Evolutionary conservation across 2,888 invertebrate species (phyloP), one percentile per base, ranked within the genome.

Genomic region (Perizoma affinitatum): DNA sequence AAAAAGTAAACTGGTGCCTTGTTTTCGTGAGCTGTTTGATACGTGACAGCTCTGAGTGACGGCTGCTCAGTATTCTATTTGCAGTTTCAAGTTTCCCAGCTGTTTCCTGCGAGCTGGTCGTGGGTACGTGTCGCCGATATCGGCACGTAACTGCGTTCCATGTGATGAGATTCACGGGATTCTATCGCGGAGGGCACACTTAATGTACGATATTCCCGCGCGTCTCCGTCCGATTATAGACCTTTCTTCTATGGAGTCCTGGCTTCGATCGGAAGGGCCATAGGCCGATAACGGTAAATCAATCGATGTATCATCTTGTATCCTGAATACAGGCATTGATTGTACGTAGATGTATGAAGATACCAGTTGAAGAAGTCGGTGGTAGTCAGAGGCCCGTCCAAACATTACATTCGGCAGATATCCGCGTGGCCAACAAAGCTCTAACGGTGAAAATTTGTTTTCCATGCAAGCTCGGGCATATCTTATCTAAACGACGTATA

Each of bases 131-230:
- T 4, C 22, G 6, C 38, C 9, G 54, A 54, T 22, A 1, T n/a
- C 56, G 46, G 58, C 58, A 61, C 66, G 66, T 61, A 40, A 5
- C 56, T 40, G 41, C 56, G 35, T 43, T 22, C 58, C 65, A 40
- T 35, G 54, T 49, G 56, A 56, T 56, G 54, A 52, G 56, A 52
- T 60, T 59, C 62, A 48, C 57, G 59, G 61, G 64, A 65, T 67
- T 64, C 66, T 65, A 73, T 70, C 63, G 58, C 45, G 61, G 71
- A 63, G 66, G 70, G 58, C 62, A 68, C 70, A 65, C 70, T 70
- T 72, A 75, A 74, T 72, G 72, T 68, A 69, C 70, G 67, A 78
- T 78, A 74, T 73, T 67, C 73, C 60, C 69, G 74, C 78, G 73
- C 77, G 78, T 78, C 78, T 67, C 72, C 71, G 72, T 71, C 72